These are phyloP conservation scores for Dicerorhinus sumatrensis DNA, from an alignment of 2,113 vertebrate species.

Conservation along the genomic window DNA sequence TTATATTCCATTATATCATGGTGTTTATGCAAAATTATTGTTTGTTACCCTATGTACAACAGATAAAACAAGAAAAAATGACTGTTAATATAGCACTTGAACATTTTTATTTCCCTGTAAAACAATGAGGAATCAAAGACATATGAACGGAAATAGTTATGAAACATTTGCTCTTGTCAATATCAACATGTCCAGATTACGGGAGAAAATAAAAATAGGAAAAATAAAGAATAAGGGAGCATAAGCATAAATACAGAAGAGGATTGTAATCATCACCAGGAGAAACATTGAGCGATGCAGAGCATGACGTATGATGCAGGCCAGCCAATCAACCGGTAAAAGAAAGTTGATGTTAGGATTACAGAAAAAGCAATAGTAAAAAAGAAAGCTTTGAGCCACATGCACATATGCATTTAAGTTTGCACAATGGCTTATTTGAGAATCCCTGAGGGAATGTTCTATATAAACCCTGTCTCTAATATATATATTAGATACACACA, in stretches of 20 bases:
- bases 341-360: not conserved
- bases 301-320: not conserved
- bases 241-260: not conserved
- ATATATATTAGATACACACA: not conserved
- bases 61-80: not conserved
- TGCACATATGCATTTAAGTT: not conserved
- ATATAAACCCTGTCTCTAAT: not conserved
- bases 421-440: not conserved
- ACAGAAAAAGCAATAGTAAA: not conserved
- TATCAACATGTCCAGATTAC: not conserved
- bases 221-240: not conserved
- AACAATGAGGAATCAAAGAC: slow-evolving; percentile 48
- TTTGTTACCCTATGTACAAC: not conserved
- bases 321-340: not conserved
- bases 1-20: not conserved
- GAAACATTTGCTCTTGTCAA: not conserved
- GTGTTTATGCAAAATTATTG: not conserved
- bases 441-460: not conserved
- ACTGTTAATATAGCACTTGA: not conserved
- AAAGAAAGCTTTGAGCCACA: not conserved
- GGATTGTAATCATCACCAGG: not conserved
- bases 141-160: not conserved
- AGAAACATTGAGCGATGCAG: not conserved
- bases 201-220: slow-evolving; percentile 9
- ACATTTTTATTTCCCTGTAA: slow-evolving; percentile 41